Base-by-base conservation (phyloP, 1,140 invertebrate genomes). In the Protaetia brevitarsis region DNA sequence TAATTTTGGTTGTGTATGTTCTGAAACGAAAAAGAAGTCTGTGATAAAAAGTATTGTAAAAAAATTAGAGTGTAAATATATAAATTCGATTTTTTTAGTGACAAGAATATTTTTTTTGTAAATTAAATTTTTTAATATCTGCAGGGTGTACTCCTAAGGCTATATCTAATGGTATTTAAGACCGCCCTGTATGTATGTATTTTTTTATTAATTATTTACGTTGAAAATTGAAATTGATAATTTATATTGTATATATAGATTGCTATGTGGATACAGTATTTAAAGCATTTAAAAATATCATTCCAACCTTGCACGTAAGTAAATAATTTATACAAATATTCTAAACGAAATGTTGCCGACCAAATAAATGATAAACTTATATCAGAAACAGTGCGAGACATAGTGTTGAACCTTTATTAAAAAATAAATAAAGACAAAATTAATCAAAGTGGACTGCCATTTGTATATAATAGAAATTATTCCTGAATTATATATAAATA, bases 11-110 rank as follows among this genome's bases (percentile, higher is more conserved):
- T 45, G 41, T 45, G 41, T 19, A 7, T 45, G 23, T 19, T 3
- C 23, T 45, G n/a, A 13, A 45, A 13, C 41, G 41, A 45, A 45
- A 13, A 45, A 1, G 41, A 13, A 45, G 13, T 45, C 41, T 45
- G 41, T 45, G 41, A 45, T 45, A 45, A 45, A 45, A 45, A 45
- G 41, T 45, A 45, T 45, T 45, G 41, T 45, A 45, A 45, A 45
- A 45, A 45, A 45, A 45, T 16, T 45, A 45, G 8, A 7, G 10
- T 45, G 13, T 45, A 45, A 13, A 45, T 45, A 45, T 45, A 16
- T n/a, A n/a, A n/a, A n/a, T 45, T 45, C 23, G 41, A 19, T 13
- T 13, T 45, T 13, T 45, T n/a, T n/a, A n/a, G n/a, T n/a, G n/a
- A n/a, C n/a, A n/a, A n/a, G n/a, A n/a, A n/a, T n/a, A n/a, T n/a